These are phyloP conservation scores for Neosilurus mollespiculum DNA, from an alignment of 2,797 vertebrate genomes.

Conservation along the genomic window DNA sequence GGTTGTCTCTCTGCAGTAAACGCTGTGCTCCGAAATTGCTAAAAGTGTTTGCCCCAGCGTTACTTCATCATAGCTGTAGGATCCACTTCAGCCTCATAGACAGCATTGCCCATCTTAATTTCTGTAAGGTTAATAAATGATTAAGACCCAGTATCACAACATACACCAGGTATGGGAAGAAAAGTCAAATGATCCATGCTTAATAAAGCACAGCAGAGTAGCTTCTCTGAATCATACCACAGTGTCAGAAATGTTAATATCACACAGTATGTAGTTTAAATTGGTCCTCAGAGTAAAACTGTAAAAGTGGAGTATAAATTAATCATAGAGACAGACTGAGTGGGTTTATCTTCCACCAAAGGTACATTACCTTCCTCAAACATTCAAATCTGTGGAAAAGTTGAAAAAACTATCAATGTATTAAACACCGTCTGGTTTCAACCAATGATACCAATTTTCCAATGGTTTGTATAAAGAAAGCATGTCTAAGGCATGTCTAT, in stretches of 20 bases:
- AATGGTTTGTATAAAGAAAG: not conserved
- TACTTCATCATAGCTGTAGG: not conserved
- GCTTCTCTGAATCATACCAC: not conserved
- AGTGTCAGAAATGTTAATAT: not conserved
- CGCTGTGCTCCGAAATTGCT: not conserved
- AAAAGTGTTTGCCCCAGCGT: conserved; percentile 1
- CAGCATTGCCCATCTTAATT: not conserved
- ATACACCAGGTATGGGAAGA: not conserved
- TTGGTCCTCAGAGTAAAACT: not conserved
- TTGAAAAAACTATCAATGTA: not conserved
- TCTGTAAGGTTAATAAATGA: not conserved
- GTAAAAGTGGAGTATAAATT: not conserved
- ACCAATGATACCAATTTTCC: not conserved
- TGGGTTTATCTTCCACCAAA: not conserved
- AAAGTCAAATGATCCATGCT: not conserved
- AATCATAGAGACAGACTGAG: not conserved
- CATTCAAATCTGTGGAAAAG: not conserved
- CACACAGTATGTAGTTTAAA: not conserved
- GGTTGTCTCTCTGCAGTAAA: not conserved
- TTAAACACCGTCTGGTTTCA: not conserved
- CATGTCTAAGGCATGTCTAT: not conserved
- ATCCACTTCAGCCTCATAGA: not conserved
- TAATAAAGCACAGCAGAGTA: not conserved
- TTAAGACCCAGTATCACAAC: not conserved
- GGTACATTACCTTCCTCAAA: not conserved